A percentile compares a stretch with the other conserved stretches of the same genome.
Evolutionary conservation across 1,140 invertebrate species (phyloP).

Genomic region (Polyergus mexicanus): DNA sequence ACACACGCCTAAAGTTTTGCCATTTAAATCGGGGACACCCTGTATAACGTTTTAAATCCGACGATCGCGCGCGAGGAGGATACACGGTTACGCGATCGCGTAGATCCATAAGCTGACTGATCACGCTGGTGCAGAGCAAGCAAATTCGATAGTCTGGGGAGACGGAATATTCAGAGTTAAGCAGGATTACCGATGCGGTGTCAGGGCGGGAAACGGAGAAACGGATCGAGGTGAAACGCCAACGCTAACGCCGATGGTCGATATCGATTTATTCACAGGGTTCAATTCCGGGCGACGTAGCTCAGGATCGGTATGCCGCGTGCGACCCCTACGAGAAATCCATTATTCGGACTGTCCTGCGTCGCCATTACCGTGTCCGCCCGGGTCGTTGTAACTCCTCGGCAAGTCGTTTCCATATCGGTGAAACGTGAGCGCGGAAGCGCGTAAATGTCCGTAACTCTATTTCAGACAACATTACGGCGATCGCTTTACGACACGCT

Average conservation of each 20-base stretch:
- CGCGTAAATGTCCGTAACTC: constrained; percentile 62
- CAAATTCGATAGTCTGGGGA: constrained; percentile 57
- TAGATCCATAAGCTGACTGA: constrained; percentile 46
- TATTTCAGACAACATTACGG: constrained; percentile 57
- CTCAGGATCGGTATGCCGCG: constrained; percentile 26
- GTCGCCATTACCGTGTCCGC: constrained; percentile 48
- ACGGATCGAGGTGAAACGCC: constrained; percentile 25
- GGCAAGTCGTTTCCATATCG: constrained; percentile 61
- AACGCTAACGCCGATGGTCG: constrained; percentile 42
- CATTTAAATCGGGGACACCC: too few species aligned
- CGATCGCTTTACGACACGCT: constrained; percentile 62
- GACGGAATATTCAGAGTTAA: constrained; percentile 62
- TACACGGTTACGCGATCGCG: constrained; percentile 47
- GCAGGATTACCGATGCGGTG: constrained; percentile 47
- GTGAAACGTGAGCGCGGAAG: constrained; percentile 58
- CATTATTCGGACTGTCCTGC: constrained; percentile 60
- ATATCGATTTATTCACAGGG: constrained; percentile 60
- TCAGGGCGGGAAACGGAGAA: not conserved
- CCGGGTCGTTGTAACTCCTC: constrained; percentile 53
- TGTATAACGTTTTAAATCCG: constrained; percentile 11
- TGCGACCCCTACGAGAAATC: constrained; percentile 40
- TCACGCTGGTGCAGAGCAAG: constrained; percentile 46
- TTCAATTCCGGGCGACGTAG: not conserved
- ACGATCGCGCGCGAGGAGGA: constrained; percentile 1
- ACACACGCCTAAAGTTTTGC: too few species aligned